Conservation (phyloP, 2,888 invertebrate species). For the Actias luna region DNA sequence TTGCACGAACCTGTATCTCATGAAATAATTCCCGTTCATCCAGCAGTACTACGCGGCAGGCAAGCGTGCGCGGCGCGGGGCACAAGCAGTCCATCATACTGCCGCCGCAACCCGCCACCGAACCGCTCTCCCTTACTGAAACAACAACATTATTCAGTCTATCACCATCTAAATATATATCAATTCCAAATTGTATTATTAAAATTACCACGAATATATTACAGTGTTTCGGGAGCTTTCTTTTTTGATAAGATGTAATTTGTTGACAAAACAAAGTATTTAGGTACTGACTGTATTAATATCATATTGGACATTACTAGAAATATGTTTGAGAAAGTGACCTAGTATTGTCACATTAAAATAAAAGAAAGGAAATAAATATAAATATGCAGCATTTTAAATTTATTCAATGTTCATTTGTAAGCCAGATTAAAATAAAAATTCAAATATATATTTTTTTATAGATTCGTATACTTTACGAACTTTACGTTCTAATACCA, state of each 20-base stretch:
- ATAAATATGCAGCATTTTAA: too few relatives aligned
- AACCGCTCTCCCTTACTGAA: slow-evolving; percentile 30
- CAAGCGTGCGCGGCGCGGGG: slow-evolving; percentile 83
- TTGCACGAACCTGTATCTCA: slow-evolving; percentile 88
- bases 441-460: too few relatives aligned
- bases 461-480: too few relatives aligned
- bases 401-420: too few relatives aligned
- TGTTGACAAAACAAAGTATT: neutral
- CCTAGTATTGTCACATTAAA: neutral
- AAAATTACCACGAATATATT: too few relatives aligned
- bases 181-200: too few relatives aligned
- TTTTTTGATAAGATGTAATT: too few relatives aligned
- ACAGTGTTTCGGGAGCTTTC: too few relatives aligned
- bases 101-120: slow-evolving; percentile 44
- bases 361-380: neutral
- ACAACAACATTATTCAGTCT: slow-evolving; percentile 28
- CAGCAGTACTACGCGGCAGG: slow-evolving; percentile 92
- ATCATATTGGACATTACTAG: neutral
- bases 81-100: slow-evolving; percentile 80
- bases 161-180: too few relatives aligned
- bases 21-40: slow-evolving; percentile 95
- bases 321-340: neutral
- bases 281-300: neutral
- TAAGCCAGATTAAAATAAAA: too few relatives aligned
- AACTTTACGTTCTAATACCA: slow-evolving; percentile 2